Percentiles rank a stretch among this genome's conserved stretches.
Conservation (phyloP, 2,113 vertebrate species). For the Entelurus aequoreus region DNA sequence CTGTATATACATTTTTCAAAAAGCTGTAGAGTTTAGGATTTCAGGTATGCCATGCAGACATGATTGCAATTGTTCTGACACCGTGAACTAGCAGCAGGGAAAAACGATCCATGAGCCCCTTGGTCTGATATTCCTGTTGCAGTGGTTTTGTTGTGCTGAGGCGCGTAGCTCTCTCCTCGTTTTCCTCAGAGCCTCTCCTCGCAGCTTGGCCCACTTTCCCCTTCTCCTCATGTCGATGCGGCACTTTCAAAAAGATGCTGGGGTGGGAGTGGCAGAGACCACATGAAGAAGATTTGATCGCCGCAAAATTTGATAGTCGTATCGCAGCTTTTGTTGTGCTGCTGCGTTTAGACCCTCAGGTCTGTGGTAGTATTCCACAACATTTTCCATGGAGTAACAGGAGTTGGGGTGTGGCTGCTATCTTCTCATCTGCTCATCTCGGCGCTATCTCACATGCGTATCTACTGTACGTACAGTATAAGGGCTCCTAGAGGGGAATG, state of each 20-base stretch:
- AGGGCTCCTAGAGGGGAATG: slow-evolving; percentile 27
- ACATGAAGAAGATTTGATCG: slow-evolving; percentile 10
- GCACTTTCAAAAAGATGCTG: slow-evolving; percentile 30
- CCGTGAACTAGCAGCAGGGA: not conserved
- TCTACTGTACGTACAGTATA: slow-evolving; percentile 1
- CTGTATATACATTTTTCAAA: too few relatives aligned
- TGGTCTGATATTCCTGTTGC: slow-evolving; percentile 13
- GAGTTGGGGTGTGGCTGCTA: slow-evolving; percentile 6
- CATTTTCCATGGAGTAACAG: not conserved
- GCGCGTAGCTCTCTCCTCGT: slow-evolving; percentile 29
- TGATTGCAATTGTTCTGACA: not conserved
- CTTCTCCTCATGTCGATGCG: slow-evolving; percentile 26
- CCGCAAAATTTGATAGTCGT: slow-evolving; percentile 18
- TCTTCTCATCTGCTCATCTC: not conserved
- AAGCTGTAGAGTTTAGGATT: too few relatives aligned
- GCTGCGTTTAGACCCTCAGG: not conserved
- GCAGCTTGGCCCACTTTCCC: slow-evolving; percentile 47
- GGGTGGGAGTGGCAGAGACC: slow-evolving; percentile 10
- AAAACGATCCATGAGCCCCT: not conserved
- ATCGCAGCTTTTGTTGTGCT: not conserved
- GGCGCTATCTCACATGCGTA: slow-evolving; percentile 1
- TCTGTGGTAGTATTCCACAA: not conserved
- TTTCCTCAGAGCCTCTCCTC: slow-evolving; percentile 27
- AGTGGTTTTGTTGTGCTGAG: slow-evolving; percentile 38
- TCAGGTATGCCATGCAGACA: not conserved